Base-by-base conservation (phyloP, 2,797 vertebrate species). In the Microctenopoma steveboyesi region DNA sequence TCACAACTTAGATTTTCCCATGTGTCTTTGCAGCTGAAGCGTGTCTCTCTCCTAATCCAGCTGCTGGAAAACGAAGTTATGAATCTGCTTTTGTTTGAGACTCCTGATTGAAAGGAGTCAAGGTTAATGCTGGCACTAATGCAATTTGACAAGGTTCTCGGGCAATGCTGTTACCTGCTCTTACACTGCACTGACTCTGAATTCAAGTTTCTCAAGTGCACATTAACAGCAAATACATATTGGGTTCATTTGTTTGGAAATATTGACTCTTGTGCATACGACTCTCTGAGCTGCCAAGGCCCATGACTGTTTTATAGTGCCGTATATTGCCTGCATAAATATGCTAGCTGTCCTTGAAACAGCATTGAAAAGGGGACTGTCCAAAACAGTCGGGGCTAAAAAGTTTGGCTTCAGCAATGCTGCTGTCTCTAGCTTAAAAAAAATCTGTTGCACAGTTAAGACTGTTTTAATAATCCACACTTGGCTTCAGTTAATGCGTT, bases 161-260 rank as follows among this genome's bases (percentile, higher is more conserved):
- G 77, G 84, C 68, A 49, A 50, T 0, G 28, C 81, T 50, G 63
- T 49, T 74, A 82, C 75, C 78, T 84, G 63, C 55, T 25, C 49
- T 60, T 58, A 71, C 25, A 25, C 42, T 42, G 7, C 42, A 60
- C 22, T 13, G 7, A 65, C 25, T 28, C 3, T 35, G 35, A 40
- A 67, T 37, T 15, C 0, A 0, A 47, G 37, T 76, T 50, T 47
- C 18, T 53, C 10, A 4, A 30, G 4, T 49, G 13, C 6, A 1
- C 7, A 35, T 48, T 3, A 55, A n/a, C 25, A 51, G 22, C 3
- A 59, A 1, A 52, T 3, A 27, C 11, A 30, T 28, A 30, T 42
- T 2, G 30, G 22, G 33, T 25, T n/a, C 3, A 37, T 45, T 16
- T 14, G 18, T 22, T 3, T 16, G n/a, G 3, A 51, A 42, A 54